These are phyloP conservation scores for Eumacrocentrus americanus DNA, from an alignment of 2,888 invertebrate species.

Conservation along the genomic window DNA sequence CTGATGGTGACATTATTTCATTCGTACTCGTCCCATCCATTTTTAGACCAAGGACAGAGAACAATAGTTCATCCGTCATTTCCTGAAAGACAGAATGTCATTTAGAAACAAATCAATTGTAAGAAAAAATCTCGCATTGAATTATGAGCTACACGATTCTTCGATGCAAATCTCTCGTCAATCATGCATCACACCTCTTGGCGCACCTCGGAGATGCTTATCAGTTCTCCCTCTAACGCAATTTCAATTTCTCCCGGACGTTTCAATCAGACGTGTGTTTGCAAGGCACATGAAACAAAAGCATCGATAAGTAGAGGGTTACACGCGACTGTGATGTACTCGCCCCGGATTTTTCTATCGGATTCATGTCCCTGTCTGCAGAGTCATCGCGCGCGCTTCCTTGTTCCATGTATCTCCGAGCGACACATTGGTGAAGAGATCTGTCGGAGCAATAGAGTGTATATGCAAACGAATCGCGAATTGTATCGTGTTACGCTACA, in stretches of 20 bases:
- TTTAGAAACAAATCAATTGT: not conserved
- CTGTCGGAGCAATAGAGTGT: slow-evolving; percentile 10
- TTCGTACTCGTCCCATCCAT: slow-evolving; percentile 40
- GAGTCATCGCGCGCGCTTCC: slow-evolving; percentile 31
- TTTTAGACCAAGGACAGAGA: slow-evolving; percentile 55
- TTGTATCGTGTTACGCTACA: slow-evolving; percentile 1
- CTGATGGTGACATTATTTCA: slow-evolving; percentile 40
- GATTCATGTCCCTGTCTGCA: slow-evolving; percentile 30
- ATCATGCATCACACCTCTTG: slow-evolving; percentile 14
- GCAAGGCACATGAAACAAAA: slow-evolving; percentile 21
- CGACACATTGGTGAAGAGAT: slow-evolving; percentile 7
- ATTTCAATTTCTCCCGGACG: slow-evolving; percentile 25
- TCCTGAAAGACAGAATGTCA: slow-evolving; percentile 33
- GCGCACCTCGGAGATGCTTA: slow-evolving; percentile 20
- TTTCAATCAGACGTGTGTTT: slow-evolving; percentile 23
- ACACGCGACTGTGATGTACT: slow-evolving; percentile 17
- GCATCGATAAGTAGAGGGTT: slow-evolving; percentile 10
- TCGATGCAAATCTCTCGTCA: not conserved
- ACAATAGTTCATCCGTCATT: slow-evolving; percentile 58
- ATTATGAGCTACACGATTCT: slow-evolving; percentile 8
- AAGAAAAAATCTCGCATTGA: slow-evolving; percentile 1
- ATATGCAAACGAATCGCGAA: slow-evolving; percentile 9
- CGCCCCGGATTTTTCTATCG: not conserved
- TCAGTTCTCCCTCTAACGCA: slow-evolving; percentile 11
- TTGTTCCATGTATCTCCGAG: slow-evolving; percentile 16